Conservation (phyloP, 1,140 invertebrate genomes). For the Globodera rostochiensis region DNA sequence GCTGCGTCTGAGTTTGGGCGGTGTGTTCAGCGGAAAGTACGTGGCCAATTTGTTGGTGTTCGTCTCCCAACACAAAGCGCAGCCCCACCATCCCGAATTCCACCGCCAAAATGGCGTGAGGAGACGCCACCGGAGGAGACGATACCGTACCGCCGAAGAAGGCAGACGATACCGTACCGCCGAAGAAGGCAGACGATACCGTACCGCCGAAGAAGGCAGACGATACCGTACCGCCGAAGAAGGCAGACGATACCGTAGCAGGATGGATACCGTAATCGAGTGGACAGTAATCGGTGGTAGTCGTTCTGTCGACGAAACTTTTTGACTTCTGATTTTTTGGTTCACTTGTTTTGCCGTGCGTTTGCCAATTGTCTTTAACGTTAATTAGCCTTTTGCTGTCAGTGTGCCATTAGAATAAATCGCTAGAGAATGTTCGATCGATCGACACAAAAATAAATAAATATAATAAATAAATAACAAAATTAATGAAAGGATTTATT, state of each 20-base stretch:
- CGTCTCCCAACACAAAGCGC: conserved; percentile 55
- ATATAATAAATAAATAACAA: too few relatives aligned
- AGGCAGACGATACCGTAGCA: conserved; percentile 5
- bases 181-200: not conserved
- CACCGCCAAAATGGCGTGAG: conserved; percentile 26
- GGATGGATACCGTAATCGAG: not conserved
- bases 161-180: not conserved
- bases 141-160: conserved; percentile 8
- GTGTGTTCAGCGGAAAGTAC: conserved; percentile 59
- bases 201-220: too few relatives aligned
- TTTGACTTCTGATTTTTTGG: conserved; percentile 5
- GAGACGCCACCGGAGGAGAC: conserved; percentile 23
- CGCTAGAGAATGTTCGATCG: conserved; percentile 16
- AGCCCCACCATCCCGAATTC: conserved; percentile 32
- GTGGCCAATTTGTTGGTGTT: conserved; percentile 61
- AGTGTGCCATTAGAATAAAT: not conserved
- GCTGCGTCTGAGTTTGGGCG: conserved; percentile 52
- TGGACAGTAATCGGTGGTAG: not conserved
- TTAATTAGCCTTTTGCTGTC: not conserved
- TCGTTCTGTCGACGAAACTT: not conserved
- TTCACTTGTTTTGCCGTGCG: conserved; percentile 10
- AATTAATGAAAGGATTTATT: conserved; percentile 19
- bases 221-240: too few relatives aligned
- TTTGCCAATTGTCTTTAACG: not conserved
- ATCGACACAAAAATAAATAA: not conserved